Evolutionary conservation across 2,113 vertebrate genomes (phyloP).

Genomic region (Heteronetta atricapilla): DNA sequence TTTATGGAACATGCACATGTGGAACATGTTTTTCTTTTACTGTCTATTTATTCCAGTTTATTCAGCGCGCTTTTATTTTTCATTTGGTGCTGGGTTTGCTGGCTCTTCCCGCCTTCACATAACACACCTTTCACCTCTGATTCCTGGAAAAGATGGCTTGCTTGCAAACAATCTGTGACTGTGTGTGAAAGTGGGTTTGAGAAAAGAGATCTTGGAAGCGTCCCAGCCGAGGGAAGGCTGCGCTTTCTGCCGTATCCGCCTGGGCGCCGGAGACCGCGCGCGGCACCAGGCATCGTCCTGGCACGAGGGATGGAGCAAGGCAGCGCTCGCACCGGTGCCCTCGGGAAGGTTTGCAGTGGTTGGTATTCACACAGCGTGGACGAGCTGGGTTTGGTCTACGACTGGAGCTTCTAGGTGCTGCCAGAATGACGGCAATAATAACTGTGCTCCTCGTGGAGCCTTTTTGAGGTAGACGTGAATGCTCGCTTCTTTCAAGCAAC

Average conservation of each 20-base stretch:
- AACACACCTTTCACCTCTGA: background rate
- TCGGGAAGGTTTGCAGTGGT: background rate
- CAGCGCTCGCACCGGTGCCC: accelerated
- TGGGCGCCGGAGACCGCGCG: accelerated
- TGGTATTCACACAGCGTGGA: accelerated
- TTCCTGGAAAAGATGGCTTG: background rate
- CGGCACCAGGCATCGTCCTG: accelerated
- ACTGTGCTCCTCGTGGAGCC: background rate
- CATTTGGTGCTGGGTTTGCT: background rate
- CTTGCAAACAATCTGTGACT: background rate
- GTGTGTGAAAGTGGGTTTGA: background rate
- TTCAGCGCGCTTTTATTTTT: background rate
- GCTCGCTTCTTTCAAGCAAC: background rate
- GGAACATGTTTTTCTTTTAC: constrained; percentile 51
- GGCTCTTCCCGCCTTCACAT: background rate
- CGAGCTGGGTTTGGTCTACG: background rate
- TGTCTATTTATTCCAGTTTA: background rate
- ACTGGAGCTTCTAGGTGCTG: background rate
- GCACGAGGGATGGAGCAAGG: background rate
- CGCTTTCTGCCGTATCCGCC: background rate
- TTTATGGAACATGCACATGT: constrained; percentile 63
- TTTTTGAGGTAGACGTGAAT: background rate
- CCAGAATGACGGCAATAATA: background rate
- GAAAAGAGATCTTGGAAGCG: background rate
- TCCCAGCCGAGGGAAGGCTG: background rate